phyloP scores from a whole-genome alignment of 2,888 invertebrate species.

The Hypselothyrea guttata region DNA sequence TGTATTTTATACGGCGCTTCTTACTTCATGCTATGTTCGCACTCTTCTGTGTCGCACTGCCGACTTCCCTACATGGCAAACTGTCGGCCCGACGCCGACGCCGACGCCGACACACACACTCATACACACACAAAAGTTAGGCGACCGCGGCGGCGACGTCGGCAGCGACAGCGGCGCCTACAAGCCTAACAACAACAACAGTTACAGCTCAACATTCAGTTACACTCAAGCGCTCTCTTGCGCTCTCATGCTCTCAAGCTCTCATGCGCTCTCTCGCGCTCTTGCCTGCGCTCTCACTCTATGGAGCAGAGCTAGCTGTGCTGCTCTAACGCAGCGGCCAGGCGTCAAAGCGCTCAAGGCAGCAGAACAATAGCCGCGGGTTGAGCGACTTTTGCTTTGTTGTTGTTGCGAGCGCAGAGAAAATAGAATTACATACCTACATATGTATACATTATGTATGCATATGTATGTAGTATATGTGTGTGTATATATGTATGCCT shows the following conservation, averaged over 20 bases:
- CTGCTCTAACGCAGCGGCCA: slow-evolving; percentile 35
- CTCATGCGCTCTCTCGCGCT: neutral
- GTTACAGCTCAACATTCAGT: neutral
- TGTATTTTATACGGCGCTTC: slow-evolving; percentile 74
- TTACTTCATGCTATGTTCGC: slow-evolving; percentile 80
- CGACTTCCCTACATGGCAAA: slow-evolving; percentile 81
- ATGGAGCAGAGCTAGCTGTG: slow-evolving; percentile 37
- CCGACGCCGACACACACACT: slow-evolving; percentile 32
- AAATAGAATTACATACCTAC: neutral
- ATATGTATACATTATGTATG: neutral
- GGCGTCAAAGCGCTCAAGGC: slow-evolving; percentile 34
- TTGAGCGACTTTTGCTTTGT: slow-evolving; percentile 9
- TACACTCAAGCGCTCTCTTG: slow-evolving; percentile 18
- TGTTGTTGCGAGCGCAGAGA: slow-evolving; percentile 5
- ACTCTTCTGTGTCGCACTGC: slow-evolving; percentile 82
- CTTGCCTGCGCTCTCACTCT: neutral
- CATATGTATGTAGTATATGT: slow-evolving; percentile 9
- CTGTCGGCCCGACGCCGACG: slow-evolving; percentile 48
- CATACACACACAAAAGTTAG: no score
- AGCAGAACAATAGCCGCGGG: slow-evolving; percentile 31
- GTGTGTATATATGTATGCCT: slow-evolving; percentile 49
- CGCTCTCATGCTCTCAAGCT: neutral
- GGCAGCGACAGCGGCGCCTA: slow-evolving; percentile 38
- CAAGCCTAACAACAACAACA: slow-evolving; percentile 31
- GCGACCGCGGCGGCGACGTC: slow-evolving; percentile 20